phyloP scores from a whole-genome alignment of 2,797 vertebrate species.

The Poecilia picta region DNA sequence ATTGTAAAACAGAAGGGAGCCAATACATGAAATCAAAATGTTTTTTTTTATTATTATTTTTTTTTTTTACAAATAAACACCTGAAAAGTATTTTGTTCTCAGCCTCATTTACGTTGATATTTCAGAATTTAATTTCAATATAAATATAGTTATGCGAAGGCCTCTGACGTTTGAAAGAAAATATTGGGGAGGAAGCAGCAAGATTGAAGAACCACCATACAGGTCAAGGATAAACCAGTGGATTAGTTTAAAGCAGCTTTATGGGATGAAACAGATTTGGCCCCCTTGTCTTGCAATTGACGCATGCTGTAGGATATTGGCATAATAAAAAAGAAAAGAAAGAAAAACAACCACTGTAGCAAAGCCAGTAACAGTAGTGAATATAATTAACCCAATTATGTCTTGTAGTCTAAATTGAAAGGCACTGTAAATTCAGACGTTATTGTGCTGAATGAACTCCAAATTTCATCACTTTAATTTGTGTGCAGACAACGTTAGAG shows the following conservation, averaged over 20 bases:
- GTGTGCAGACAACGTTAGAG: conserved; percentile 16
- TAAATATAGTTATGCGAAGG: background rate
- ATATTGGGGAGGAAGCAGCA: no score
- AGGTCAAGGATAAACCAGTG: no score
- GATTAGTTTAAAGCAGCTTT: no score
- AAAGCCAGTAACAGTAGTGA: conserved; percentile 16
- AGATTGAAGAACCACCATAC: no score
- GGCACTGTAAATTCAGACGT: conserved; percentile 41
- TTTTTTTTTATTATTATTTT: no score
- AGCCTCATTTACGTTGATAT: no score
- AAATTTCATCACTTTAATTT: conserved; percentile 41
- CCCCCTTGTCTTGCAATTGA: no score
- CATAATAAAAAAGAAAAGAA: background rate
- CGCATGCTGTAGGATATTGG: background rate
- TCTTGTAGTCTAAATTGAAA: conserved; percentile 37
- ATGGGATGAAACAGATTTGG: no score
- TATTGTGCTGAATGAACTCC: conserved; percentile 34
- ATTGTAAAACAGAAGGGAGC: no score
- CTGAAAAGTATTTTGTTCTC: no score
- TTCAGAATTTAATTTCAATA: background rate
- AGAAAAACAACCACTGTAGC: conserved; percentile 8
- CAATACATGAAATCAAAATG: no score
- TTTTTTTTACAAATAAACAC: no score
- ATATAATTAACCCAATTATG: conserved; percentile 60
- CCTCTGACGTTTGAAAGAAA: background rate